Percentiles rank a stretch among this genome's conserved stretches.
These are phyloP conservation scores for Pelmatolapia mariae DNA, from an alignment of 2,113 vertebrate species.

Conservation along the genomic window DNA sequence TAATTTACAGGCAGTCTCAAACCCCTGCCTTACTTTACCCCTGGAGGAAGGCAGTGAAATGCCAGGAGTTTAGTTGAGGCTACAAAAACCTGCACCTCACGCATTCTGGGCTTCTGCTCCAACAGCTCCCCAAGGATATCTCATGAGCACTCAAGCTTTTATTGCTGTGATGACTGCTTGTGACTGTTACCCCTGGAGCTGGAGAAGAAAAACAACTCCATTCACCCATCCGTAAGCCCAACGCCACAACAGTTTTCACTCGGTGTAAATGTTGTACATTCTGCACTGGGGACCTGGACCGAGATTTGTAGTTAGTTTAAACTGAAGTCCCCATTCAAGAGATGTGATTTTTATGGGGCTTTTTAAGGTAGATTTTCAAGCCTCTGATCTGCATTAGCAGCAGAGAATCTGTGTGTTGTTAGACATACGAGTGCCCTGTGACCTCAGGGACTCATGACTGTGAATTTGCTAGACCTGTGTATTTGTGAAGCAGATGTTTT, in stretches of 20 bases:
- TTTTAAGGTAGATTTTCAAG: not conserved
- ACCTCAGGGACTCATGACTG: not conserved
- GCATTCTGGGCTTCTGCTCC: slow-evolving; percentile 10
- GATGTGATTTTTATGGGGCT: not conserved
- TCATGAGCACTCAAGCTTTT: slow-evolving; percentile 38
- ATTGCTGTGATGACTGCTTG: slow-evolving; percentile 31
- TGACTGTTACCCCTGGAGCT: slow-evolving; percentile 28
- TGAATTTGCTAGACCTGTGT: not conserved
- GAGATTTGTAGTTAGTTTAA: not conserved
- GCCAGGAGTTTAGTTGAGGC: slow-evolving; percentile 56
- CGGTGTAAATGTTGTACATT: not conserved
- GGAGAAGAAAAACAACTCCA: slow-evolving; percentile 25
- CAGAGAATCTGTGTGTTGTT: not conserved
- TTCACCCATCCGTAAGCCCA: not conserved
- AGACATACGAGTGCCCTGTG: not conserved
- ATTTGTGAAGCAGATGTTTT: not conserved
- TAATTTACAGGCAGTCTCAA: slow-evolving; percentile 46
- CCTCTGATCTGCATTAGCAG: slow-evolving; percentile 9
- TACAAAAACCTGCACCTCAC: slow-evolving; percentile 48
- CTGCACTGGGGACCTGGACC: not conserved
- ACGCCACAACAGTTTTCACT: not conserved
- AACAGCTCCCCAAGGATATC: slow-evolving; percentile 28
- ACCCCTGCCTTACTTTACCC: slow-evolving; percentile 12
- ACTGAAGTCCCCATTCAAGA: not conserved
- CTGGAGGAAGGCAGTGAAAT: slow-evolving; percentile 40